A percentile compares a stretch with the other conserved stretches of the same genome.
Conservation (phyloP, 2,797 vertebrate genomes). For the Hapalemur alaotrensis region DNA sequence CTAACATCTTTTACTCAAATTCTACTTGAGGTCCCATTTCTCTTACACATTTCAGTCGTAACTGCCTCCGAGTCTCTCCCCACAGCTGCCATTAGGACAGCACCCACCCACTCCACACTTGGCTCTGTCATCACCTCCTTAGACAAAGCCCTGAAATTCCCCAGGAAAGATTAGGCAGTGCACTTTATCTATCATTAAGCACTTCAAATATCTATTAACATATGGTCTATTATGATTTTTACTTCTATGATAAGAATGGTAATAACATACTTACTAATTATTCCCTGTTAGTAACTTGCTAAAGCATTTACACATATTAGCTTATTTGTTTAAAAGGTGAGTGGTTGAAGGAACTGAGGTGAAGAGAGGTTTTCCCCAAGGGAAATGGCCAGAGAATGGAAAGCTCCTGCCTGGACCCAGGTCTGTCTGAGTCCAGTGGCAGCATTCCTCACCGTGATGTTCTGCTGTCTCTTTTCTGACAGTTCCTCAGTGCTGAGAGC, state of each 20-base stretch:
- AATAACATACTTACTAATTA: background rate
- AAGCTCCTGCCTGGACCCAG: background rate
- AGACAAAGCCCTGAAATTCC: background rate
- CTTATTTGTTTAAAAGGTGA: background rate
- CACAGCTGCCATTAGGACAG: background rate
- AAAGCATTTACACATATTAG: background rate
- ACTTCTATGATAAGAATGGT: background rate
- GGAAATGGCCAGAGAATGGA: background rate
- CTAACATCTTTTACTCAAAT: background rate
- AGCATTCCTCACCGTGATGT: background rate
- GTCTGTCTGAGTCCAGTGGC: background rate
- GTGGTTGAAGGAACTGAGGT: background rate
- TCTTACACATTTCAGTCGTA: background rate
- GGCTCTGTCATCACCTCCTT: background rate
- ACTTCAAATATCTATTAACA: background rate
- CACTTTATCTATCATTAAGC: background rate
- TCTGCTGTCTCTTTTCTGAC: background rate
- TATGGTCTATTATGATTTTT: background rate
- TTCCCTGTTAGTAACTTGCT: background rate
- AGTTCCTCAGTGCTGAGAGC: background rate
- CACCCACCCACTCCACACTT: background rate
- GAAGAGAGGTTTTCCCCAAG: background rate
- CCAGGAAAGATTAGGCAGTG: background rate
- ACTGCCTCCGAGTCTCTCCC: background rate
- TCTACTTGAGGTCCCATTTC: background rate